These are phyloP conservation scores for Limnephilus auricula DNA, from an alignment of 2,888 invertebrate genomes.

Conservation along the genomic window DNA sequence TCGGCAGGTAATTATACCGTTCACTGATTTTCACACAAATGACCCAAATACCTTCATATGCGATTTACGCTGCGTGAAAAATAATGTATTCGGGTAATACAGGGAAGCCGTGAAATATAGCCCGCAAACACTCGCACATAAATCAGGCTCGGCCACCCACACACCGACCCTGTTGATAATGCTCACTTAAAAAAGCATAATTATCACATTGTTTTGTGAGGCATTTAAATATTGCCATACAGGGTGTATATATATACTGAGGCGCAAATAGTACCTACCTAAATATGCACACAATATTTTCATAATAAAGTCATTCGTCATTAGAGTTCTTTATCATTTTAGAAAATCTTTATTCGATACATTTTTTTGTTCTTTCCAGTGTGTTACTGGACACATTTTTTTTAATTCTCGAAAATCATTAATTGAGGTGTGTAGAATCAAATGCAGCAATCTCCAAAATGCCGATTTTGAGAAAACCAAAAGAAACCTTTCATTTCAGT, in stretches of 20 bases:
- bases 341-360: too few relatives aligned
- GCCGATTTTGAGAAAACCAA: too few relatives aligned
- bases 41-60: neutral
- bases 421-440: too few relatives aligned
- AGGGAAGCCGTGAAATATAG: conserved; percentile 3
- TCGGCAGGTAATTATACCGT: neutral
- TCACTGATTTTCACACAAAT: neutral
- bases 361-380: too few relatives aligned
- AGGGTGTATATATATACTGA: neutral
- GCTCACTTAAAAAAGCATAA: conserved; percentile 48
- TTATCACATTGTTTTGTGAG: conserved; percentile 51
- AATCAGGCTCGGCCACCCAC: conserved; percentile 29
- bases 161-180: conserved; percentile 17
- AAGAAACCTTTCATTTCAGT: too few relatives aligned
- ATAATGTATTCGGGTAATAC: neutral
- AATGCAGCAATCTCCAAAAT: too few relatives aligned
- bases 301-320: too few relatives aligned
- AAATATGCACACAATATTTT: too few relatives aligned
- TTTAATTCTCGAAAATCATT: too few relatives aligned
- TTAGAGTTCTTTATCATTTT: too few relatives aligned
- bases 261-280: too few relatives aligned
- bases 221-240: conserved; percentile 25
- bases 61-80: neutral
- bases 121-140: conserved; percentile 15
- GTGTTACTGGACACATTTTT: too few relatives aligned